A percentile compares a stretch with the other conserved stretches of the same genome.
These are phyloP conservation scores for Cassiopea andromeda DNA, from an alignment of 30 jellyfish, hydroid and myxozoan genomes.

Conservation along the genomic window DNA sequence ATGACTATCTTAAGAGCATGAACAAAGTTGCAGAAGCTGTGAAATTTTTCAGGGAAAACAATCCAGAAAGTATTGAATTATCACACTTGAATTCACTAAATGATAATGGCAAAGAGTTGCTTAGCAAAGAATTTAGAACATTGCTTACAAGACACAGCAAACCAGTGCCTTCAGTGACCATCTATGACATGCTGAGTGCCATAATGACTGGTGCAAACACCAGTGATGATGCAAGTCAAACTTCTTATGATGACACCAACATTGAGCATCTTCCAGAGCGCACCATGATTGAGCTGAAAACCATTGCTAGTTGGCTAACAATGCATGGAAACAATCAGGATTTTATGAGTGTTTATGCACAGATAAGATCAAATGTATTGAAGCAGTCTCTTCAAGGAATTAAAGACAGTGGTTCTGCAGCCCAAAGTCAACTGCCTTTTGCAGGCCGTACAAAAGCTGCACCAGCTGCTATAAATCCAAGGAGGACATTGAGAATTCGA, in stretches of 20 bases:
- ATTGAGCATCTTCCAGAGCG: constrained; percentile 92
- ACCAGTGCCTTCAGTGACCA: constrained; percentile 86
- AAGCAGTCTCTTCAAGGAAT: constrained; percentile 87
- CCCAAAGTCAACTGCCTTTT: constrained; percentile 16
- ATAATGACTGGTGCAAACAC: constrained; percentile 47
- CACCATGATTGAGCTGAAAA: constrained; percentile 85
- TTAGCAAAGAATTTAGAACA: constrained; percentile 87
- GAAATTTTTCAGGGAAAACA: constrained; percentile 76
- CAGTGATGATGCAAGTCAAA: constrained; percentile 71
- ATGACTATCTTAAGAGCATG: constrained; percentile 87
- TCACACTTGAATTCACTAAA: constrained; percentile 83
- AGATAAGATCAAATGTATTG: constrained; percentile 81
- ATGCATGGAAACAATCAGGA: constrained; percentile 84
- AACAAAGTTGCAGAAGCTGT: constrained; percentile 92
- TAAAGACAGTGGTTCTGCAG: constrained; percentile 45
- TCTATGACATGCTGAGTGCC: constrained; percentile 84
- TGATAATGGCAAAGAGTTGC: constrained; percentile 86
- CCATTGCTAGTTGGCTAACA: constrained; percentile 89
- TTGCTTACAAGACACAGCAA: constrained; percentile 91
- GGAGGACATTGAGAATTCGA: constrained; percentile 45
- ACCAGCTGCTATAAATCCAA: constrained; percentile 45
- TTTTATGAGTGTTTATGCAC: constrained; percentile 95
- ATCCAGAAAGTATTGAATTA: constrained; percentile 94
- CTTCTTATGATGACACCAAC: constrained; percentile 78
- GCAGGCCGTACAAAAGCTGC: constrained; percentile 54